These are phyloP conservation scores for Plodia interpunctella DNA, from an alignment of 1,140 invertebrate genomes.

Conservation along the genomic window DNA sequence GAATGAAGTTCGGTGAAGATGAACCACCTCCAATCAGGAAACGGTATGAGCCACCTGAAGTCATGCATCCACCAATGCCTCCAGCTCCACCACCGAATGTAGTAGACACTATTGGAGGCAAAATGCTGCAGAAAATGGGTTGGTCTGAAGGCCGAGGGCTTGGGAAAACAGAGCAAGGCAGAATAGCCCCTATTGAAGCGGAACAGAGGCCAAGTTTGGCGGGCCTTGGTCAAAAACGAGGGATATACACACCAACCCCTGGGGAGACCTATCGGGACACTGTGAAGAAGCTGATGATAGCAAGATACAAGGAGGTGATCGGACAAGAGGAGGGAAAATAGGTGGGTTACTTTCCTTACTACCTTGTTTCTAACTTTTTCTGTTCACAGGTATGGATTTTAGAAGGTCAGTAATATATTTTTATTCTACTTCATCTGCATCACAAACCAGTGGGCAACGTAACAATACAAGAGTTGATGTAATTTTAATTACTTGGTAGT, in stretches of 20 bases:
- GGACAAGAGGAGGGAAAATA: slow-evolving; percentile 71
- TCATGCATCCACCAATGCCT: slow-evolving; percentile 69
- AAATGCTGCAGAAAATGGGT: slow-evolving; percentile 98
- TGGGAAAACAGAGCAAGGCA: slow-evolving; percentile 95
- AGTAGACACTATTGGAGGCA: slow-evolving; percentile 86
- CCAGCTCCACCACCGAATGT: slow-evolving; percentile 78
- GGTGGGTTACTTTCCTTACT: slow-evolving; percentile 49
- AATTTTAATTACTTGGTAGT: too few species aligned
- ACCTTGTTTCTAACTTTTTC: slow-evolving; percentile 29
- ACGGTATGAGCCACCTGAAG: slow-evolving; percentile 82
- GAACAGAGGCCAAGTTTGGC: slow-evolving; percentile 80
- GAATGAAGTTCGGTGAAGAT: slow-evolving; percentile 95
- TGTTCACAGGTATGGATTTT: slow-evolving; percentile 44
- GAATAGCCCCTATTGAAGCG: slow-evolving; percentile 93
- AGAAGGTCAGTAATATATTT: slow-evolving; percentile 36
- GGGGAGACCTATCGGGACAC: slow-evolving; percentile 94
- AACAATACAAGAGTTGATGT: too few species aligned
- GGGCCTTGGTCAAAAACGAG: slow-evolving; percentile 85
- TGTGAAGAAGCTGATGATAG: slow-evolving; percentile 94
- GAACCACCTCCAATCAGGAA: slow-evolving; percentile 84
- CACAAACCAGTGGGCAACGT: background rate
- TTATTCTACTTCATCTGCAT: background rate
- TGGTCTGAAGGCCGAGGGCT: slow-evolving; percentile 98
- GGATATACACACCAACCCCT: slow-evolving; percentile 85
- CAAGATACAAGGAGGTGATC: slow-evolving; percentile 87